Percentiles rank a stretch among this genome's conserved stretches.
Evolutionary conservation across 2,797 vertebrate species (phyloP).

Genomic region (Enteromius paludinosus): DNA sequence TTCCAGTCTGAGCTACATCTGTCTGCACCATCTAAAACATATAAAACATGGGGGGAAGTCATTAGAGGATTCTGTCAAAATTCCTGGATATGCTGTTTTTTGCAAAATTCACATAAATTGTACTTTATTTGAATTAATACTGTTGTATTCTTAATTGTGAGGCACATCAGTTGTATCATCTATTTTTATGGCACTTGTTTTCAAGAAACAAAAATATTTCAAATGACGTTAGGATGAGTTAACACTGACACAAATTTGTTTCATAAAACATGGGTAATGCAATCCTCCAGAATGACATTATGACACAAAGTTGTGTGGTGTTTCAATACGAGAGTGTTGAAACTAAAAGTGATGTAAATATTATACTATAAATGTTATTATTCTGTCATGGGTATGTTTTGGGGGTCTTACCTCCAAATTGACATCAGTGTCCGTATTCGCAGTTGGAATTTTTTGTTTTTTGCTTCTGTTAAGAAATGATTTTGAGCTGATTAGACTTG

Average conservation of each 20-base stretch:
- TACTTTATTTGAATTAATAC: background rate
- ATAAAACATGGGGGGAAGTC: background rate
- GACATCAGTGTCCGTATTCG: background rate
- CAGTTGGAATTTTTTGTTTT: background rate
- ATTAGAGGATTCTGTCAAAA: background rate
- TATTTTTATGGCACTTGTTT: no score
- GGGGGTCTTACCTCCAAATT: background rate
- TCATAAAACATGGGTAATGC: background rate
- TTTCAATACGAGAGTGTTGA: background rate
- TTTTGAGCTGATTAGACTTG: background rate
- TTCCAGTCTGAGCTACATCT: constrained; percentile 17
- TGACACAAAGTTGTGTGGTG: background rate
- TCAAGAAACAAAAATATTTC: background rate
- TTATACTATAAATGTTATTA: background rate
- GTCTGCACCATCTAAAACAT: constrained; percentile 45
- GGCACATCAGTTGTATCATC: background rate
- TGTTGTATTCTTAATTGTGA: background rate
- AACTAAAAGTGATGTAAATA: background rate
- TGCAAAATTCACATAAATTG: background rate
- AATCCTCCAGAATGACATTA: background rate
- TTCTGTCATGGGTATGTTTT: background rate
- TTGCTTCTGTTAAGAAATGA: constrained; percentile 9
- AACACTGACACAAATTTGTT: background rate
- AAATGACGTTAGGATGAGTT: background rate
- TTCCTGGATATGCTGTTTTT: background rate